Base-by-base conservation (phyloP, 2,888 invertebrate genomes). In the Stratiomys singularior region DNA sequence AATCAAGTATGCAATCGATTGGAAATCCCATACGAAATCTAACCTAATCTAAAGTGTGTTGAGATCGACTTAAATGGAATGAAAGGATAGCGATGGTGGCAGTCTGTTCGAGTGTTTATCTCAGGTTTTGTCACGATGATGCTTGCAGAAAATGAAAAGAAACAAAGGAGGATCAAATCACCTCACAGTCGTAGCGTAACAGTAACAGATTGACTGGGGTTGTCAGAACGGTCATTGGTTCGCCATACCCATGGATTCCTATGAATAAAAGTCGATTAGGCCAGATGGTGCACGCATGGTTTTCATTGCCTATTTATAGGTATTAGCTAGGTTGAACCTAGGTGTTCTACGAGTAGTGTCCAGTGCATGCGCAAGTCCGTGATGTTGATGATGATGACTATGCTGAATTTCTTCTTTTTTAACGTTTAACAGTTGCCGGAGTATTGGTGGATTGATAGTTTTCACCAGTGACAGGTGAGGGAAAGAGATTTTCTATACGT, bases 261-360 rank as follows among this genome's bases (percentile, higher is more conserved):
- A 37, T 37, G 37, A 37, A 9, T 9, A 37, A 37, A 37, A n/a
- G 9, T 37, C 37, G 21, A 60, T 60, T 60, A 60, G 23, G 23
- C 60, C 5, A 21, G 21, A 60, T 60, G 25, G 18, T 60, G 3
- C 52, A 28, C 64, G 28, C 64, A 64, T 28, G 25, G 13, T 27
- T 28, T 64, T 28, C 64, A n/a, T 64, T 64, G 30, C 64, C 64
- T 64, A 64, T 64, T 64, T 64, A 64, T 64, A 64, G 64, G 37
- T 37, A 37, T 37, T 37, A 37, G 37, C 5, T 37, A 9, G 28
- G 15, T 28, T 64, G 27, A n/a, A 28, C 23, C 60, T 23, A 60
- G 25, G 60, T 60, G 52, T 52, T 9, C 7, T 15, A 15, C 52
- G 15, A 52, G 37, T 5, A 3, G 37, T 9, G 52, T 52, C 52